Evolutionary conservation across 2,888 invertebrate genomes (phyloP), one percentile per base, ranked within the genome.

Genomic region (Physocephala rufipes): DNA sequence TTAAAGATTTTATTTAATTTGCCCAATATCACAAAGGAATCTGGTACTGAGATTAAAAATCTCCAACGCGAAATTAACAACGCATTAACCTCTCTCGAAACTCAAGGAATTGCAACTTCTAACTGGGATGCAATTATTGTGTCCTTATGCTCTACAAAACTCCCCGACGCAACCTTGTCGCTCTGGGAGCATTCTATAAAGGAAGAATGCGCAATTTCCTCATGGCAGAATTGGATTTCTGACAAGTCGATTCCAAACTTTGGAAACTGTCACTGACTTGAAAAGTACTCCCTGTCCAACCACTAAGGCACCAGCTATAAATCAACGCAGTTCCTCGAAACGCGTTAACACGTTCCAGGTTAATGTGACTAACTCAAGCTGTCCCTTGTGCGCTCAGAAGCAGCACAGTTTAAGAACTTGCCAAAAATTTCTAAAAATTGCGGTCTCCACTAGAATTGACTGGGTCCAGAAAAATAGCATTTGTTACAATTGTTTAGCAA

Each of bases 101-200:
- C 49, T 2, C 21, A 64, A 15, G 28, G 43, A 26, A 49, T 47
- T n/a, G 16, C 21, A 16, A 64, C 43, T 5, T n/a, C 36, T 7
- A 21, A 49, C 3, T 64, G 64, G 47, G 49, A 2, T 19, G 4
- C 19, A 36, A 16, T 70, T 3, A 55, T 75, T 12, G 64, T 71
- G 9, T 74, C 61, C 36, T n/a, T 71, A 1, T 71, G 72, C 24
- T 67, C 74, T 15, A 67, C 62, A 24, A 51, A 62, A 7, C 24
- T 74, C 3, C 74, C 74, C 0, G 62, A 70, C 2, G 21, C 24
- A 13, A 68, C 73, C 2, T 59, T 67, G 19, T 68, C 63, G 61
- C 65, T 71, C 0, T 75, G 66, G 73, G 67, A 71, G 51, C 69
- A 71, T 47, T 70, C 71, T 1, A 19, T 71, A 2, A 13, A 13